Evolutionary conservation across 2,113 vertebrate species (phyloP), one percentile per base, ranked within the genome.

Genomic region (Piprites chloris): DNA sequence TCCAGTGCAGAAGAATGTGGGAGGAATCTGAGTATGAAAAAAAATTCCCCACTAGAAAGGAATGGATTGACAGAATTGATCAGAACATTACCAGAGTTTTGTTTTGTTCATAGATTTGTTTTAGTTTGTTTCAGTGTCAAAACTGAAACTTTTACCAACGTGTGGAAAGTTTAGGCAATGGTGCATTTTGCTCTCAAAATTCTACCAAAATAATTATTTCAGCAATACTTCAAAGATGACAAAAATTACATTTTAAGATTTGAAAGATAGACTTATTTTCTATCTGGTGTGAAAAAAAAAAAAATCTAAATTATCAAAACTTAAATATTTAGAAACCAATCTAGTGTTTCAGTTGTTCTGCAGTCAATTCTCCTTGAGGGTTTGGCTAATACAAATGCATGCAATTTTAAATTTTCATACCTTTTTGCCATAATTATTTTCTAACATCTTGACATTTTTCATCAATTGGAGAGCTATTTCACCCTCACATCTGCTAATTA

Each of bases 41-140:
- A 96, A 92, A 85, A 85, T 87, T 94, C 87, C 52, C 35, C 35
- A 35, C 62, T 65, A 71, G 79, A 85, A 96, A 79, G 65, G 39
- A 93, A 78, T 32, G 67, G 88, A 97, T 96, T 96, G 93, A 90
- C 41, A 37, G 46, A 76, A 73, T 16, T 52, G 3, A 35, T 41
- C 12, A 63, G 20, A 86, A 5, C 28, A 14, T 74, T 81, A 33
- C 12, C 32, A 39, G 2, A 2, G 4, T n/a, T 79, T 67, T 19
- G 32, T n/a, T 71, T 77, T 6, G 1, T 32, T 63, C 1, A 1
- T 39, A n/a, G 9, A 6, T 28, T 69, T 55, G 8, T 1, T 10
- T 50, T 18, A 4, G 2, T 44, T 42, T 32, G 24, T 66, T 50
- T 15, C 7, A 5, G 4, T 41, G 24, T 72, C 12, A 85, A 76